These are phyloP conservation scores for Xanthia icteritia DNA, from an alignment of 2,888 invertebrate genomes.

Conservation along the genomic window DNA sequence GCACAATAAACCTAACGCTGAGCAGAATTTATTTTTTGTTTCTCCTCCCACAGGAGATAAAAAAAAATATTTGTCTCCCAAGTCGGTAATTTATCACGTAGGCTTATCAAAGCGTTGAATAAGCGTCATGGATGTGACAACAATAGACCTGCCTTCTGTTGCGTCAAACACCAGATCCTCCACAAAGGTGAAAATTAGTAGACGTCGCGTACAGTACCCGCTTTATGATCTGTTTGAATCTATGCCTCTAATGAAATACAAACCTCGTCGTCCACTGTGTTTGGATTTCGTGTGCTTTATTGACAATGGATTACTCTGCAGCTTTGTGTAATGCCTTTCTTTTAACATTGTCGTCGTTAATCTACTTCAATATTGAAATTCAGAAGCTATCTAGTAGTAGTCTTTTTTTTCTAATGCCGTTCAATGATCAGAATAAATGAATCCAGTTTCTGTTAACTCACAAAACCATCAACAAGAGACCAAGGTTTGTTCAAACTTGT, in stretches of 20 bases:
- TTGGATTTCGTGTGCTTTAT: conserved; percentile 8
- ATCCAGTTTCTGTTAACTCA: conserved; percentile 27
- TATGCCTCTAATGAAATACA: conserved; percentile 37
- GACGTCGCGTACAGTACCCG: conserved; percentile 60
- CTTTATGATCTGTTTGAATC: conserved; percentile 56
- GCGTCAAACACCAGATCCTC: conserved; percentile 66
- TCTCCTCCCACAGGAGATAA: conserved; percentile 26
- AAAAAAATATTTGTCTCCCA: conserved; percentile 69
- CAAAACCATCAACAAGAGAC: conserved; percentile 33
- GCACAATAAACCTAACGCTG: conserved; percentile 44
- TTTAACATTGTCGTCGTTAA: not conserved
- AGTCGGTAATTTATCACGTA: conserved; percentile 76
- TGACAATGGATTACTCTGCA: not conserved
- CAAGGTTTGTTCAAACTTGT: conserved; percentile 42
- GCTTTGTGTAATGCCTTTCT: conserved; percentile 4
- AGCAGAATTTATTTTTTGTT: conserved; percentile 52
- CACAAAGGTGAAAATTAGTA: conserved; percentile 71
- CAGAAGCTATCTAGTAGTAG: not conserved
- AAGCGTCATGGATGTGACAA: conserved; percentile 76
- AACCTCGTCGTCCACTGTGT: not conserved
- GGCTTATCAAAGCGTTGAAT: conserved; percentile 75
- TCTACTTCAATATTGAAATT: not conserved
- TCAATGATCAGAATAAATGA: conserved; percentile 29
- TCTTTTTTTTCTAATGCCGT: conserved; percentile 11
- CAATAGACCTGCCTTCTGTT: conserved; percentile 71